Base-by-base conservation (phyloP, 2,888 invertebrate genomes). In the Ophion ventricosus region DNA sequence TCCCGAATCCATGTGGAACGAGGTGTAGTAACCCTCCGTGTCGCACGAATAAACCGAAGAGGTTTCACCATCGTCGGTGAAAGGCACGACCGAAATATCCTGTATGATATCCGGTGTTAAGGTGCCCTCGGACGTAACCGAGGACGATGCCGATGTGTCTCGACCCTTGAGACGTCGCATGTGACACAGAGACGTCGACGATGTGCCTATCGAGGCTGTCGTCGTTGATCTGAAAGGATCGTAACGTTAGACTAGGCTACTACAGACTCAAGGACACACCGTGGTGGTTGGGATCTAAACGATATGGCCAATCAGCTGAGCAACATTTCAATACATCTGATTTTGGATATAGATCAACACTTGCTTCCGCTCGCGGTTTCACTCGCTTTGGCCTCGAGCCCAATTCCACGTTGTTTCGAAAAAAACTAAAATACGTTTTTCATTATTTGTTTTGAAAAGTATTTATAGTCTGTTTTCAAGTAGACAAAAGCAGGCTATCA, bases 21-120 rank as follows among this genome's bases (percentile, higher is more conserved):
- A 98, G 0, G 99, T 99, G 93, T 98, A 99, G 93, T 99, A 99
- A 8, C 99, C 99, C 94, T 99, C 99, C 1, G 98, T 98, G 92
- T 99, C 99, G 91, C 98, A 98, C 1, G 98, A 98, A 93, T 98
- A 98, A 82, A 98, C 97, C 0, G 98, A 98, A 88, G 97, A 97
- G 0, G 97, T 97, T 94, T 98, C 98, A 73, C 96, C 95, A 91
- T 98, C 98, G 92, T 97, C 97, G 35, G 92, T 92, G 87, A 93
- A 93, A 10, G 93, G 92, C 64, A 92, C 90, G 26, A 90, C 91
- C 87, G 96, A 95, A 86, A 96, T 94, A 92, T 97, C 96, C 89
- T 96, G 96, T 85, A 96, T 97, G 72, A 97, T 96, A 93, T 98
- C 96, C 70, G 97, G 97, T 1, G 97, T 97, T 49, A 97, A 94